Evolutionary conservation across 2,113 vertebrate genomes (phyloP), one percentile per base, ranked within the genome.

Genomic region (Pelusios castaneus): DNA sequence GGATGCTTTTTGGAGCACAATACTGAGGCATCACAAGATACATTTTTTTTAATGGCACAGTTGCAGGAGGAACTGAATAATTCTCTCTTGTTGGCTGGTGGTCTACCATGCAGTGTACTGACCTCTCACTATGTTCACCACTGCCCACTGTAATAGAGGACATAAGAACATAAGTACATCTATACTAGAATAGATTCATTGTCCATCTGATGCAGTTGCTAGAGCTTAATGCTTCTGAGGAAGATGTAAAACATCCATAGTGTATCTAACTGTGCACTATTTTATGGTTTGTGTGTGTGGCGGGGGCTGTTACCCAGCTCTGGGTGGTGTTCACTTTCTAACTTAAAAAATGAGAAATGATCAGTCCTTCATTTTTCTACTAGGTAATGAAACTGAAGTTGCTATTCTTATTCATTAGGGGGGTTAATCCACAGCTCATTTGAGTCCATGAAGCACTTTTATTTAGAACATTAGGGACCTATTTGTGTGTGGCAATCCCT

Each of bases 1-100:
- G 92, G 94, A 60, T 73, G 43, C 51, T 87, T 4, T 84, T 34
- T 92, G 47, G 55, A 86, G 92, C 89, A 92, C 41, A 56, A 27
- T 49, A 79, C 22, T 8, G 0, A 90, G 34, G 45, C 34, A 95
- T 29, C 12, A 79, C 22, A 78, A 85, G 43, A 89, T n/a, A 0
- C 3, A 55, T 90, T 94, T 94, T 70, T 43, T 51, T 88, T 47
- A 47, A 19, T 3, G 2, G 47, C 67, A 19, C n/a, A 45, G 91
- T 93, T 93, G 14, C 49, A 63, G 84, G 34, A 45, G 38, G 58
- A 87, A 78, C 86, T 52, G 70, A 3, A 1, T 51, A 63, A 80
- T 95, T 93, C 87, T 84, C 12, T 81, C 1, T 82, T 88, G 27
- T 34, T 95, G 84, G 17, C 14, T 89, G 38, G 43, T 86, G 80